Percentiles rank a stretch among this genome's conserved stretches.
Evolutionary conservation across 1,140 invertebrate species (phyloP).

Genomic region (Aphis gossypii): DNA sequence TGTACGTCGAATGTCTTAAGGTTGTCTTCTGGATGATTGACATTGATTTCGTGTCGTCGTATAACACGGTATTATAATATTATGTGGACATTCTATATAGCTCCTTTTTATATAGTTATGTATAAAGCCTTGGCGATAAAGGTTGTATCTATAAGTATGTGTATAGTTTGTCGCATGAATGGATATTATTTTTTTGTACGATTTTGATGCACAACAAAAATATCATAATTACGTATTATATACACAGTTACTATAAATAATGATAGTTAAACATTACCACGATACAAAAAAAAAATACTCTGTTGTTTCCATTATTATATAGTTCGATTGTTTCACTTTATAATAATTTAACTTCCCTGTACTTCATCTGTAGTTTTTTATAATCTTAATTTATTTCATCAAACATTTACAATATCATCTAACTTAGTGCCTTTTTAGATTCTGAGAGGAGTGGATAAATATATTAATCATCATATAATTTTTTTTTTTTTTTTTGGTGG

Average conservation of each 20-base stretch:
- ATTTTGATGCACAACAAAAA: neutral
- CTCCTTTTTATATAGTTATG: neutral
- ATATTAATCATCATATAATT: no score
- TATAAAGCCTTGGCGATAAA: neutral
- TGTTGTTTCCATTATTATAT: neutral
- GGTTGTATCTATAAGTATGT: neutral
- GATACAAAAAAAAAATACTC: neutral
- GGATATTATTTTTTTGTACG: neutral
- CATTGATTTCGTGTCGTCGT: constrained; percentile 18
- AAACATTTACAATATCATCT: neutral
- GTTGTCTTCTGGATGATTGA: constrained; percentile 29
- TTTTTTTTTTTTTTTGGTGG: no score
- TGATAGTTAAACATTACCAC: neutral
- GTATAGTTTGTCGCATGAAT: constrained; percentile 29
- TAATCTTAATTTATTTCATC: neutral
- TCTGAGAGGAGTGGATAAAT: no score
- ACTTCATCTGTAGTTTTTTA: neutral
- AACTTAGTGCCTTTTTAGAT: no score
- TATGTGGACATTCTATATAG: neutral
- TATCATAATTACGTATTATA: neutral
- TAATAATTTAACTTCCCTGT: neutral
- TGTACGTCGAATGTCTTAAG: neutral
- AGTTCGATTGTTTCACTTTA: neutral
- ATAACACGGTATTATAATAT: neutral
- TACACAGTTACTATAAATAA: neutral